A percentile compares a stretch with the other conserved stretches of the same genome.
These are phyloP conservation scores for Euthynnus affinis DNA, from an alignment of 2,797 vertebrate genomes.

Conservation along the genomic window DNA sequence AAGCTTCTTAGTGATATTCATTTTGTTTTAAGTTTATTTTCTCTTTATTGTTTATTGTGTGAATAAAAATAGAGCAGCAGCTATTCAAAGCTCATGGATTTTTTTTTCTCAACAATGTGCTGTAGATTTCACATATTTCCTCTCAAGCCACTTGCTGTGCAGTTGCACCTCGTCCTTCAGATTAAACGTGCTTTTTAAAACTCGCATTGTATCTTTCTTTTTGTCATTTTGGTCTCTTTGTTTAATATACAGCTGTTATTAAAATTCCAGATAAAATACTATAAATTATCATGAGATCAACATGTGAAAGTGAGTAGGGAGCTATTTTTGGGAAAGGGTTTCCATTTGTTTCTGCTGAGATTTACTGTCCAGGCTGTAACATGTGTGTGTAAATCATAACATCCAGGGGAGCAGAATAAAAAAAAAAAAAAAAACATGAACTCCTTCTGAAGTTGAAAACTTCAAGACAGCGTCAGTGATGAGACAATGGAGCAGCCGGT, in stretches of 20 bases:
- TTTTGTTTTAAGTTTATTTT: not conserved
- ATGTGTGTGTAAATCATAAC: constrained; percentile 25
- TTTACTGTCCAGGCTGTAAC: not conserved
- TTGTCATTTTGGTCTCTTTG: not conserved
- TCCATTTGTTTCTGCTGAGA: constrained; percentile 1
- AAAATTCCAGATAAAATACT: constrained; percentile 16
- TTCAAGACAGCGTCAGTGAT: constrained; percentile 8
- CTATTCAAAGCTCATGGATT: constrained; percentile 35
- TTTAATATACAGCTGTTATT: not conserved
- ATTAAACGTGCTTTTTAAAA: not conserved
- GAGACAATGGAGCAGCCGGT: constrained; percentile 69
- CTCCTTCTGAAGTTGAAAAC: constrained; percentile 24
- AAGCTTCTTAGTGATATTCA: not conserved
- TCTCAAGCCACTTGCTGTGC: not conserved
- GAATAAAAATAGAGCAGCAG: constrained; percentile 20
- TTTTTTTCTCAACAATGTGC: constrained; percentile 19
- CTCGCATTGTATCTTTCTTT: not conserved
- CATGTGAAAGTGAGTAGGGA: constrained; percentile 27
- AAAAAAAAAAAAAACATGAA: constrained; percentile 34
- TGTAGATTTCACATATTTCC: constrained; percentile 25
- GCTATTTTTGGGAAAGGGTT: constrained; percentile 20
- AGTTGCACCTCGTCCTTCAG: not conserved
- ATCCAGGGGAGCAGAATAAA: not conserved
- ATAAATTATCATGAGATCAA: constrained; percentile 4
- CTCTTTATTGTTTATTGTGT: constrained; percentile 8